These are phyloP conservation scores for Plutomurus gul DNA, from an alignment of 1,140 invertebrate species.

Conservation along the genomic window DNA sequence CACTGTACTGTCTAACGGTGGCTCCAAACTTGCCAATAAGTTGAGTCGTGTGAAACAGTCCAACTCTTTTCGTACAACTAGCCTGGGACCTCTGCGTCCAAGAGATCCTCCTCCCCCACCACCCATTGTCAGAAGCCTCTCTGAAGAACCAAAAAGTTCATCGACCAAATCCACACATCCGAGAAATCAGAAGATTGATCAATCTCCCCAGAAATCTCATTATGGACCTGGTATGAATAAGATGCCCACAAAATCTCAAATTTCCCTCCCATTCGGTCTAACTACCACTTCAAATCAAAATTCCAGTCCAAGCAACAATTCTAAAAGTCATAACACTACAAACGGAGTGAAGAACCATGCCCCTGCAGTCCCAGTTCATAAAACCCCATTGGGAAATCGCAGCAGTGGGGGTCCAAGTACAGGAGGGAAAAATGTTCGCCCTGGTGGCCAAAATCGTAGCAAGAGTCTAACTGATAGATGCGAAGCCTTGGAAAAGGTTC, in stretches of 20 bases:
- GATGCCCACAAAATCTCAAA: conserved; percentile 44
- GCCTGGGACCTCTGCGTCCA: conserved; percentile 53
- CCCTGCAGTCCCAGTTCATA: not conserved
- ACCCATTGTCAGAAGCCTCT: conserved; percentile 50
- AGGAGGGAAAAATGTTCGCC: not conserved
- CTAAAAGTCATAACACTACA: not conserved
- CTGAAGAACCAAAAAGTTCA: not conserved
- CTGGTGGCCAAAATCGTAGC: conserved; percentile 6
- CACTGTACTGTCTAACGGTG: conserved; percentile 2
- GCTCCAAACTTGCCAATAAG: not conserved
- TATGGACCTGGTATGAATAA: not conserved
- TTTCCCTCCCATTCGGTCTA: conserved; percentile 41
- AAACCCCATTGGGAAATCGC: not conserved
- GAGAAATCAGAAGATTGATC: not conserved
- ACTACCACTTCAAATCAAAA: not conserved
- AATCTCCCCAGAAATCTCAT: not conserved
- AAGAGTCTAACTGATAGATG: conserved; percentile 48
- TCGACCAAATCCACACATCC: not conserved
- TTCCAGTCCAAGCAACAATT: not conserved
- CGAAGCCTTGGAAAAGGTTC: conserved; percentile 47
- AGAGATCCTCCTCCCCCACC: conserved; percentile 59
- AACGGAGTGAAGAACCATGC: not conserved
- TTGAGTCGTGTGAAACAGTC: conserved; percentile 39
- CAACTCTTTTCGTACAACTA: conserved; percentile 37
- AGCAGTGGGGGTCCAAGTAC: not conserved